Percentiles rank a stretch among this genome's conserved stretches.
Conservation (phyloP, 2,797 vertebrate genomes). For the Brotula barbata region DNA sequence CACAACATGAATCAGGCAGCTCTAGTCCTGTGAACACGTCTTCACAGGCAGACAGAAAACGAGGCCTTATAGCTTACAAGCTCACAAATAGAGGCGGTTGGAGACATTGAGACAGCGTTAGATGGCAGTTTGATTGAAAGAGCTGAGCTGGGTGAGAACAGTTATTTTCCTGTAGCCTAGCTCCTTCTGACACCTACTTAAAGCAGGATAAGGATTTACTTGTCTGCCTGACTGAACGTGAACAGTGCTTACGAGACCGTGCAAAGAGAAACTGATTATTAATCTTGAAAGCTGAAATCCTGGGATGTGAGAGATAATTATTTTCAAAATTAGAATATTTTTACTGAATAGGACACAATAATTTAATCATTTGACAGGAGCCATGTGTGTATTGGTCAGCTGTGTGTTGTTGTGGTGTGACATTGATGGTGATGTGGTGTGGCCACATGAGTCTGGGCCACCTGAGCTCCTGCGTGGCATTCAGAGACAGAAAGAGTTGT, state of each 20-base stretch:
- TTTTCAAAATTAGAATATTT: slow-evolving; percentile 36
- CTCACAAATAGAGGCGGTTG: slow-evolving; percentile 36
- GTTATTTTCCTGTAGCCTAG: slow-evolving; percentile 34
- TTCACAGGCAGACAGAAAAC: slow-evolving; percentile 41
- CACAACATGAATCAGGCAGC: slow-evolving; percentile 43
- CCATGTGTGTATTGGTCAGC: too few species aligned
- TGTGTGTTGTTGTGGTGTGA: too few species aligned
- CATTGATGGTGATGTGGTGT: too few species aligned
- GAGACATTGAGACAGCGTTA: slow-evolving; percentile 31
- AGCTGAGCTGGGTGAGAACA: slow-evolving; percentile 32
- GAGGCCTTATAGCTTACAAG: slow-evolving; percentile 22
- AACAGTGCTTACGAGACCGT: slow-evolving; percentile 26
- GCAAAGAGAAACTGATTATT: slow-evolving; percentile 43
- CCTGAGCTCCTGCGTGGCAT: too few species aligned
- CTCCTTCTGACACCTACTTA: slow-evolving; percentile 43
- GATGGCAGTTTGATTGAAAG: slow-evolving; percentile 37
- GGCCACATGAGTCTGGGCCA: too few species aligned
- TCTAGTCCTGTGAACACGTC: slow-evolving; percentile 42
- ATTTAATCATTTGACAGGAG: too few species aligned
- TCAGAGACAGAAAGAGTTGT: too few species aligned
- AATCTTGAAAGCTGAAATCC: slow-evolving; percentile 41
- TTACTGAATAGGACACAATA: too few species aligned
- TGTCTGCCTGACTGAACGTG: slow-evolving; percentile 19
- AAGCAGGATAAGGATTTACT: slow-evolving; percentile 31
- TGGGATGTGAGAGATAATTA: slow-evolving; percentile 48